Percentiles rank a stretch among this genome's conserved stretches.
Evolutionary conservation across 2,113 vertebrate genomes (phyloP).

Genomic region (Stictonetta naevosa): DNA sequence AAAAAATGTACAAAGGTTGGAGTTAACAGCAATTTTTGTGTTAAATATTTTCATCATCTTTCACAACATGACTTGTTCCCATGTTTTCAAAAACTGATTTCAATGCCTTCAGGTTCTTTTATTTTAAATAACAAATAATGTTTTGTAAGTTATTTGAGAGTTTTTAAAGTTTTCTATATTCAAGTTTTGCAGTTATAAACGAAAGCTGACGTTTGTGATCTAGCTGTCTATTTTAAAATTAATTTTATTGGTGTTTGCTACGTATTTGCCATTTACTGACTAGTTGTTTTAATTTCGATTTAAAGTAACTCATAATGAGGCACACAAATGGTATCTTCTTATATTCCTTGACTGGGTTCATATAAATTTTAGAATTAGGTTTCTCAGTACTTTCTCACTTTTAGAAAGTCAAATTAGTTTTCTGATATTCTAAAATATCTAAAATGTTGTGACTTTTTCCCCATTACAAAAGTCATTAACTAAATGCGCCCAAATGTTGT

Average conservation of each 20-base stretch:
- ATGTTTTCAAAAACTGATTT: background rate
- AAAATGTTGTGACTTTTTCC: background rate
- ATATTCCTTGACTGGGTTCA: background rate
- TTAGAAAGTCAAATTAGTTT: background rate
- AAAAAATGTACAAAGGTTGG: background rate
- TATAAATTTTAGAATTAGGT: background rate
- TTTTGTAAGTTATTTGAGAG: background rate
- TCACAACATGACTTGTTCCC: background rate
- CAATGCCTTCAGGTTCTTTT: background rate
- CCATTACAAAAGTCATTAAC: background rate
- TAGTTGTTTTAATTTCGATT: background rate
- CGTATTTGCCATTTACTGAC: background rate
- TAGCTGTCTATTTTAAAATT: background rate
- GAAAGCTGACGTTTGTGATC: background rate
- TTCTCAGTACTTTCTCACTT: background rate
- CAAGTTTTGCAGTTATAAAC: background rate
- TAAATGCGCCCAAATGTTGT: background rate
- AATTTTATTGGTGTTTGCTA: background rate
- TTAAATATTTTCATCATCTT: background rate
- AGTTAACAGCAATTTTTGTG: background rate
- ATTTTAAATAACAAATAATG: background rate
- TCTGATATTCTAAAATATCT: background rate
- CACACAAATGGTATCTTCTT: background rate
- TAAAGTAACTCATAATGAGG: background rate
- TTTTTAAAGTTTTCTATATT: background rate